These are phyloP conservation scores for Nycteola revayana DNA, from an alignment of 2,888 invertebrate species.

Conservation along the genomic window DNA sequence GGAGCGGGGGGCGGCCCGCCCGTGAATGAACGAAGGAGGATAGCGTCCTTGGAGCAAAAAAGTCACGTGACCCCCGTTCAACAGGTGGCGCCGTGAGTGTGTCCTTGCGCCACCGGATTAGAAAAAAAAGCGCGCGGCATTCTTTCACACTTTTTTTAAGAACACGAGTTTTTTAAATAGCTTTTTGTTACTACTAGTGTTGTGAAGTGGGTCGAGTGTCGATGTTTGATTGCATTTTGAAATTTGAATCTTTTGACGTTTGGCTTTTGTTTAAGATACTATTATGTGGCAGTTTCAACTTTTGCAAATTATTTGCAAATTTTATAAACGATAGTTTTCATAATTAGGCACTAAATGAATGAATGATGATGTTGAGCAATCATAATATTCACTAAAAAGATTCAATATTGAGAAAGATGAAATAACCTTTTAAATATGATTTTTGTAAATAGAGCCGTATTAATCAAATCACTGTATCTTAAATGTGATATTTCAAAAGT, in stretches of 20 bases:
- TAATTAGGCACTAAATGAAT: too few relatives aligned
- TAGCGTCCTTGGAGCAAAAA: conserved; percentile 80
- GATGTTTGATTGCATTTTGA: background rate
- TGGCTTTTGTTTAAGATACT: conserved; percentile 14
- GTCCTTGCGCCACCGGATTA: conserved; percentile 71
- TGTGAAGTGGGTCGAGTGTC: background rate
- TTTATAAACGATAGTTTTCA: too few relatives aligned
- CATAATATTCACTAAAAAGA: too few relatives aligned
- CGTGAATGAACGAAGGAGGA: conserved; percentile 81
- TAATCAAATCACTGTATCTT: too few relatives aligned
- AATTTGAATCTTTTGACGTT: conserved; percentile 17
- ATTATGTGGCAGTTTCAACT: too few relatives aligned
- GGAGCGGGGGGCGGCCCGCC: conserved; percentile 71
- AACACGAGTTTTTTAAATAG: conserved; percentile 3
- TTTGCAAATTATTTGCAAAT: too few relatives aligned
- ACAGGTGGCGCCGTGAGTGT: conserved; percentile 78
- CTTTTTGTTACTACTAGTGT: conserved; percentile 1
- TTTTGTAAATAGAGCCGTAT: too few relatives aligned
- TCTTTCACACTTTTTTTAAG: conserved; percentile 29
- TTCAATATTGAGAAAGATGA: too few relatives aligned
- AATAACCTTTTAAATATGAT: too few relatives aligned
- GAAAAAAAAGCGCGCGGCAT: conserved; percentile 56
- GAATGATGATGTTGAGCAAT: too few relatives aligned
- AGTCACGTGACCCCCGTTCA: conserved; percentile 78
- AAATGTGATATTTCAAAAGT: too few relatives aligned